phyloP scores from a whole-genome alignment of 2,888 invertebrate genomes.

The Thumatha senex region DNA sequence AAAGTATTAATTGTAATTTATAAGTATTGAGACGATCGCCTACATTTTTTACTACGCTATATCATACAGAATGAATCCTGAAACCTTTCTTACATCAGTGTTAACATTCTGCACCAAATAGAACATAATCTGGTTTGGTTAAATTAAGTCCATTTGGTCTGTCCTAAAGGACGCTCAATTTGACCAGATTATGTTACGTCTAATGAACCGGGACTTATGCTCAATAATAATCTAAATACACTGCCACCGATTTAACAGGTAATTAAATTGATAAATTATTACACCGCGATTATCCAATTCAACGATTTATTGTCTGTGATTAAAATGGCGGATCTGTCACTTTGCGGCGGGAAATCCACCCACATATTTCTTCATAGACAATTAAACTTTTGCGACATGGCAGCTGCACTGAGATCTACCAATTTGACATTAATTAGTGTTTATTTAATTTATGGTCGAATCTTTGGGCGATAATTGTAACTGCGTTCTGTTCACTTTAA shows the following conservation, averaged over 20 bases:
- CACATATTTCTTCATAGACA: conserved; percentile 60
- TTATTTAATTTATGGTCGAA: conserved; percentile 48
- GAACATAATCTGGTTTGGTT: too few relatives aligned
- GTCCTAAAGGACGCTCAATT: not conserved
- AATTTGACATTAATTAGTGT: conserved; percentile 51
- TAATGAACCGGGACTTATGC: too few relatives aligned
- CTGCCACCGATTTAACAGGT: too few relatives aligned
- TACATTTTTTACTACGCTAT: too few relatives aligned
- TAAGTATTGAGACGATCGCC: too few relatives aligned
- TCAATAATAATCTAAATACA: too few relatives aligned
- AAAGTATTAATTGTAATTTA: not conserved
- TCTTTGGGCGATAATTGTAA: conserved; percentile 29
- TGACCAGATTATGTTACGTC: too few relatives aligned
- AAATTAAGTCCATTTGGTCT: too few relatives aligned
- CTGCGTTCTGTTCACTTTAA: conserved; percentile 9
- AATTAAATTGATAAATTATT: conserved; percentile 18
- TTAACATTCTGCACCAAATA: too few relatives aligned
- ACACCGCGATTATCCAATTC: conserved; percentile 22
- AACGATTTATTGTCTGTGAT: conserved; percentile 41
- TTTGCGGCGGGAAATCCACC: conserved; percentile 63
- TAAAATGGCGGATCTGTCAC: conserved; percentile 62
- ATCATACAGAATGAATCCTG: too few relatives aligned
- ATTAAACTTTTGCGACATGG: conserved; percentile 40
- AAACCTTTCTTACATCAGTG: too few relatives aligned
- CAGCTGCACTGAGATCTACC: conserved; percentile 49